Conservation (phyloP, 2,888 invertebrate genomes). For the Chesias legatella region DNA sequence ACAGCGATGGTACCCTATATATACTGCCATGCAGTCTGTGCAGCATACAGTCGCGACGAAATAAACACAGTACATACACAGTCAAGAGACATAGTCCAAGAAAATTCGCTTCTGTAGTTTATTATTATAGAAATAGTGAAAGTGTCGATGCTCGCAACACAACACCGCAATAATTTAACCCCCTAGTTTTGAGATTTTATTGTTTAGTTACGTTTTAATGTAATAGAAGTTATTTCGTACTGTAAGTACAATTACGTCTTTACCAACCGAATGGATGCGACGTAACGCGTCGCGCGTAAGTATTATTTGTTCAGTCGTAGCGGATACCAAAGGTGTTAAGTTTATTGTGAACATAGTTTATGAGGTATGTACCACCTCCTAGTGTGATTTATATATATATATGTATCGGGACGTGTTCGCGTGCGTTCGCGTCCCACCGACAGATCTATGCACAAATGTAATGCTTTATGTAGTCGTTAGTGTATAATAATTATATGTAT, state of each 20-base stretch:
- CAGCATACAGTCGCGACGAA: too few relatives aligned
- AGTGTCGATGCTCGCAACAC: background rate
- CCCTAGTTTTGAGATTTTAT: conserved; percentile 27
- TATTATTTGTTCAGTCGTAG: conserved; percentile 46
- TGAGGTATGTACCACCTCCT: conserved; percentile 14
- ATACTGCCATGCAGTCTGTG: too few relatives aligned
- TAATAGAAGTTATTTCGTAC: conserved; percentile 24
- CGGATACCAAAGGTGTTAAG: conserved; percentile 58
- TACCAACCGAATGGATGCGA: conserved; percentile 17
- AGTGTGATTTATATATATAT: conserved; percentile 11
- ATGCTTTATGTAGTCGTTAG: conserved; percentile 74
- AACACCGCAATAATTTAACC: conserved; percentile 9
- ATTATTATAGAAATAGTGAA: too few relatives aligned
- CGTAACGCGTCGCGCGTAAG: conserved; percentile 35
- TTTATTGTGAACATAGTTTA: conserved; percentile 35
- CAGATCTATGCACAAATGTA: conserved; percentile 58
- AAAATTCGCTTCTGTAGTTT: too few relatives aligned
- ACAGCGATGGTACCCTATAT: too few relatives aligned
- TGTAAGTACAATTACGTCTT: conserved; percentile 26
- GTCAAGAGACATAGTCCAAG: too few relatives aligned
- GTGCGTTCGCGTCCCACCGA: conserved; percentile 15
- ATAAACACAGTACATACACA: too few relatives aligned
- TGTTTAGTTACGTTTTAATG: conserved; percentile 19
- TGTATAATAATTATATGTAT: conserved; percentile 43
- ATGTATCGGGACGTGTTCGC: conserved; percentile 12